Base-by-base conservation (phyloP, 1,140 invertebrate genomes). In the Epicauta chinensis region DNA sequence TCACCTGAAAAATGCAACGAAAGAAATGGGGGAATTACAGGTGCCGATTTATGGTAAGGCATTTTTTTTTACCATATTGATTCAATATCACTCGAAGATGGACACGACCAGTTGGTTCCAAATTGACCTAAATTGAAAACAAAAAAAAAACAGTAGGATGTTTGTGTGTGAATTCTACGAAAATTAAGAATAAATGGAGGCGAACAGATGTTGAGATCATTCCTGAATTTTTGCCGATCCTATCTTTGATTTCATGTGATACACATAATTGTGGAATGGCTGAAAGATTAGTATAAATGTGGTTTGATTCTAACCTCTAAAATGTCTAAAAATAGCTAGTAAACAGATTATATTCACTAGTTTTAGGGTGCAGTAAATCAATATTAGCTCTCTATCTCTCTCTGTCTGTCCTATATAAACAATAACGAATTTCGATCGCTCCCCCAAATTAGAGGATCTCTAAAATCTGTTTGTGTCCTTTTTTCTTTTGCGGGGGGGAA, bases 101-200 rank as follows among this genome's bases (percentile, higher is more conserved):
- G 60, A 98, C 77, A 77, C 87, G 92, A 60, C 96, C 96, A 70
- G 90, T 89, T 56, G 96, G 96, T 75, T 99, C 97, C 61, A 98
- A 76, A 71, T 98, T 93, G 68, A 97, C 85, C 93, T 96, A 23
- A n/a, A 23, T 23, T 23, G 4, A 23, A 23, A 23, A 23, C 4
- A 23, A 23, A 23, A 23, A 3, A 23, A 23, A 7, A 23, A 23
- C 7, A n/a, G n/a, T n/a, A n/a, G n/a, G n/a, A n/a, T n/a, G n/a
- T n/a, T n/a, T n/a, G n/a, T n/a, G n/a, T n/a, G n/a, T n/a, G n/a
- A n/a, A n/a, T 23, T 23, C 17, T 23, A 23, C 7, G 7, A 23
- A n/a, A n/a, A n/a, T n/a, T n/a, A n/a, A n/a, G n/a, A n/a, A n/a
- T n/a, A n/a, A n/a, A n/a, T n/a, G 7, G 23, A 23, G 4, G 7